Evolutionary conservation across 2,797 vertebrate genomes (phyloP), one percentile per base, ranked within the genome.

Genomic region (Crocidura indochinensis): DNA sequence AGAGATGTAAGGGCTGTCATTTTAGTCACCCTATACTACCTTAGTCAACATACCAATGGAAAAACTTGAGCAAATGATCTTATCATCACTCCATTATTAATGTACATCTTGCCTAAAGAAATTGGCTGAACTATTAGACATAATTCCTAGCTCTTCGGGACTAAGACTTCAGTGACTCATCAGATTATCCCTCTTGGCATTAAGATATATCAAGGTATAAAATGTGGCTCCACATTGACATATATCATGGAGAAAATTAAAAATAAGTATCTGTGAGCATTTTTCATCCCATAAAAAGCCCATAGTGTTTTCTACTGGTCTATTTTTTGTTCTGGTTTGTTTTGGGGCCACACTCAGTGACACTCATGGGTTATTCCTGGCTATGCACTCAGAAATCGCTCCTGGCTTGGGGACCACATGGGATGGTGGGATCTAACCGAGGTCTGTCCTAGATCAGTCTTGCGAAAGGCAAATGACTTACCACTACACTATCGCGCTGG

Each of bases 31-130:
- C 31, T 20, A 71, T 24, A 79, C 46, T 31, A 64, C 82, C 83
- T 82, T 94, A 38, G 82, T 69, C 69, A 76, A 88, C 53, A 81
- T 8, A 46, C 26, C 38, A 10, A 51, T 56, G 56, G 8, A 72
- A 89, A 78, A 69, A 44, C 62, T 82, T 24, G 56, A 83, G 93
- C 88, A 93, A 92, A 84, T 4, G 29, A 91, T 91, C 71, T 73
- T 94, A 89, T 87, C 91, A 64, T 85, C 76, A 6, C 69, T 27
- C 60, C 60, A 64, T 84, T 83, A 85, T 92, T 82, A 90, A 86
- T 81, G 44, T 64, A 60, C 72, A 80, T 76, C 78, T 77, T 73
- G 47, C 89, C 87, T 79, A 89, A 89, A 93, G 84, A 75, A 75
- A 85, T 89, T 92, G 89, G 68, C 72, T 75, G 68, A 62, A 56